Conservation (phyloP, 2,888 invertebrate genomes). For the Neoaliturus tenellus region DNA sequence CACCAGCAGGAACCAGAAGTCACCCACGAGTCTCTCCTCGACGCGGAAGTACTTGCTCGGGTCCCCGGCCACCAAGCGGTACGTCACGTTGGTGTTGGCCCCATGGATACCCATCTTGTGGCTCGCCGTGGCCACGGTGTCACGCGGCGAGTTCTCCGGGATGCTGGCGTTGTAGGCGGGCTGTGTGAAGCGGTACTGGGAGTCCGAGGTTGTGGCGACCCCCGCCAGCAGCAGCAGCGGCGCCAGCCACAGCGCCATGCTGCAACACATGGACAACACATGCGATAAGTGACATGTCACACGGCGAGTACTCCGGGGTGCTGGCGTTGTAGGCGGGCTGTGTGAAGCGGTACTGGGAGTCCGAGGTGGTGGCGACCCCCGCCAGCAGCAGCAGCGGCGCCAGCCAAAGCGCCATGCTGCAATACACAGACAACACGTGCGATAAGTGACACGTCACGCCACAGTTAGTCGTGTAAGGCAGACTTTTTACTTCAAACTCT, state of each 20-base stretch:
- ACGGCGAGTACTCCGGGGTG: background rate
- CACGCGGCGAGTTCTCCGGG: conserved; percentile 93
- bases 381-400: conserved; percentile 37
- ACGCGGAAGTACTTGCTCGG: conserved; percentile 93
- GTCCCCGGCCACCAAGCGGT: conserved; percentile 91
- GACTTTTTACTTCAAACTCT: too few species aligned
- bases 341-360: conserved; percentile 76
- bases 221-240: conserved; percentile 65
- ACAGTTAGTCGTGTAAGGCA: too few species aligned
- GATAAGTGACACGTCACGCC: too few species aligned
- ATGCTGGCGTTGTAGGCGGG: conserved; percentile 90
- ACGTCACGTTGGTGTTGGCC: conserved; percentile 79
- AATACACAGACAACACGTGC: background rate
- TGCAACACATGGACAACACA: background rate
- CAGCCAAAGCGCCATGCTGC: background rate
- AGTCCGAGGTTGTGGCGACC: conserved; percentile 72
- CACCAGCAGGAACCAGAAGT: conserved; percentile 94
- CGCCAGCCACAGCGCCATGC: background rate
- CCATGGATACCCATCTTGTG: conserved; percentile 82
- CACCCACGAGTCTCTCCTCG: conserved; percentile 91
- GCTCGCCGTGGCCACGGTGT: conserved; percentile 83
- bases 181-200: conserved; percentile 77
- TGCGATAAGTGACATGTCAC: too few species aligned
- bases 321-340: conserved; percentile 83
- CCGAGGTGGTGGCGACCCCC: conserved; percentile 73